Base-by-base conservation (phyloP, 2,113 vertebrate genomes). In the Thalassarche chlororhynchos region DNA sequence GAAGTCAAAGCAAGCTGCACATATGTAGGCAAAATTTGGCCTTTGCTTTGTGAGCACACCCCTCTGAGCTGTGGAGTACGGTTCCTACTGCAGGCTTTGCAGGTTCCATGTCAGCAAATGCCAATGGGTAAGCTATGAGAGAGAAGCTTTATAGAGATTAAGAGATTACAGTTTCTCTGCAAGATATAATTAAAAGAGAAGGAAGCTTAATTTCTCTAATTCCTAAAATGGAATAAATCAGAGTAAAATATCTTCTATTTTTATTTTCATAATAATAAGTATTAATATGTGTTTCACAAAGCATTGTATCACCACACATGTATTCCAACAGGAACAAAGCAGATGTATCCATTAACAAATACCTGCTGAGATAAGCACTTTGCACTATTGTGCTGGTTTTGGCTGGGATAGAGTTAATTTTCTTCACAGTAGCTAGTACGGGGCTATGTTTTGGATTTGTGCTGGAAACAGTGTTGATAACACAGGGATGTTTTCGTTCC, bases 101-200 rank as follows among this genome's bases (percentile, higher is more conserved):
- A 80, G 75, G 80, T 54, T 84, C 85, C 94, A 40, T 60, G 76
- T 32, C 89, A 88, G 44, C 72, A 72, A 89, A 70, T 90, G 93
- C 95, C 96, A 96, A n/a, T 66, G 91, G 93, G 54, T 14, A 84
- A 85, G 74, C 84, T 90, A 77, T 97, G 60, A 95, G 82, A 86
- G 84, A 95, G 76, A 84, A 96, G 91, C 95, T 95, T 94, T 97
- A 69, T 1, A 65, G 78, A 87, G 94, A 98, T 97, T 97, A 98
- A 97, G 79, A 98, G 97, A 98, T 98, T 97, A 97, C 29, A 76
- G 49, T 62, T 90, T 65, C 96, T 85, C 93, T 93, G 69, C 72
- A 97, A 97, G 95, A 95, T 69, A 16, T 91, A 97, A 97, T 98
- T 98, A 97, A 97, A 97, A 79, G 77, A 87, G 49, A 87, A 97